A percentile compares a stretch with the other conserved stretches of the same genome.
These are phyloP conservation scores for Nicator chloris DNA, from an alignment of 2,113 vertebrate genomes.

Conservation along the genomic window DNA sequence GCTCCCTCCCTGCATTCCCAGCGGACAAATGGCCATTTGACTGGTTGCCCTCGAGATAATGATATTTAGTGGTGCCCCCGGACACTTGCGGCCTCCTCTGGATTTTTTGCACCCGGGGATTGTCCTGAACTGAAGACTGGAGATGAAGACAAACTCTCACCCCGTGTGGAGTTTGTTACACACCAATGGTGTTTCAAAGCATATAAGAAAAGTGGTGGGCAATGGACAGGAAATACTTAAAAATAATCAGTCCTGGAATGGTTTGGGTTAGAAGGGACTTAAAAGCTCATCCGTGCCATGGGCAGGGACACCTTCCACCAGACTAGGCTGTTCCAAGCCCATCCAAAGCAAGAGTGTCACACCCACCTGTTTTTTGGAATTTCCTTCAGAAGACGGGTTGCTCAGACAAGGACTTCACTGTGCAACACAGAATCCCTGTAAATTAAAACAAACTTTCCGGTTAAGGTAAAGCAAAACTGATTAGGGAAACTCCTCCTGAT, in stretches of 20 bases:
- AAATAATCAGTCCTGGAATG: background rate
- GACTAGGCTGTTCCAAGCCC: background rate
- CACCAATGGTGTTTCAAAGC: accelerated
- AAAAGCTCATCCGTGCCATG: background rate
- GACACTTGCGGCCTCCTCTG: accelerated
- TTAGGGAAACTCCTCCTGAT: background rate
- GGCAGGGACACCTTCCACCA: background rate
- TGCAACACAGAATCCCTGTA: accelerated
- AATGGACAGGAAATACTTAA: background rate
- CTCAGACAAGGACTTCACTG: background rate
- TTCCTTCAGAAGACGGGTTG: background rate
- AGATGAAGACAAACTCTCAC: too few relatives aligned
- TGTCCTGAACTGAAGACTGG: background rate
- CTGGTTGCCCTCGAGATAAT: accelerated
- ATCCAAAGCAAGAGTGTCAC: background rate
- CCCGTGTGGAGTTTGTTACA: accelerated
- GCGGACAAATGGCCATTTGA: accelerated
- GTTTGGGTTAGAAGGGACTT: background rate
- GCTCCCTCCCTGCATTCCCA: background rate
- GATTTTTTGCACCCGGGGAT: background rate
- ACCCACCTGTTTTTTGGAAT: background rate
- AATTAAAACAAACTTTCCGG: background rate
- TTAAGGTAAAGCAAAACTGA: background rate
- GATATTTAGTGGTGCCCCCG: background rate
- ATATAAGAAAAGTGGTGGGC: accelerated